These are phyloP conservation scores for Spinibarbus caldwelli DNA, from an alignment of 2,797 vertebrate species.

Conservation along the genomic window DNA sequence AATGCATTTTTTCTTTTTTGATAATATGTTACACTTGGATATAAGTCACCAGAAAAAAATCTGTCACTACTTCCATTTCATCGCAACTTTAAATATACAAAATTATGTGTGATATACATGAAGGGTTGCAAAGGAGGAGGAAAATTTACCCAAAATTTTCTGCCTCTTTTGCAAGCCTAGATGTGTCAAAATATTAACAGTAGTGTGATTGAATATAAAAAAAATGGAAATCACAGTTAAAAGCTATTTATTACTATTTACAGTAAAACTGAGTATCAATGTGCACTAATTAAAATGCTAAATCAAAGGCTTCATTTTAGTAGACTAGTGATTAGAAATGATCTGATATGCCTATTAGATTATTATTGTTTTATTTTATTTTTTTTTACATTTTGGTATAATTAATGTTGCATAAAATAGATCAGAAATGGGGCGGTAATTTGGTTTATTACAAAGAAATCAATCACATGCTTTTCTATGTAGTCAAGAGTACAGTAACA, in stretches of 20 bases:
- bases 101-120: too few species aligned
- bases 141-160: not conserved
- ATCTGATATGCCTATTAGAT: not conserved
- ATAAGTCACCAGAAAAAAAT: too few species aligned
- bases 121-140: too few species aligned
- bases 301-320: not conserved
- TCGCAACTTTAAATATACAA: too few species aligned
- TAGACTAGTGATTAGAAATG: not conserved
- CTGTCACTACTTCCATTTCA: too few species aligned
- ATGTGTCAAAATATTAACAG: not conserved
- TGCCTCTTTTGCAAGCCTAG: not conserved
- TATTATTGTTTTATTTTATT: too few species aligned
- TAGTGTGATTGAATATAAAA: not conserved
- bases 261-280: not conserved
- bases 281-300: not conserved
- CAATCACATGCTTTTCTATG: not conserved
- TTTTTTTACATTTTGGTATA: not conserved
- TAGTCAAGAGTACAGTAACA: not conserved
- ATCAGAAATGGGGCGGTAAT: not conserved
- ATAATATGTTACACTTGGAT: too few species aligned
- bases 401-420: not conserved
- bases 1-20: too few species aligned
- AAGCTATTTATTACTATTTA: not conserved
- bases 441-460: not conserved
- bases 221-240: not conserved